Evolutionary conservation across 2,888 invertebrate genomes (phyloP), one percentile per base, ranked within the genome.

Genomic region (Acronicta psi): DNA sequence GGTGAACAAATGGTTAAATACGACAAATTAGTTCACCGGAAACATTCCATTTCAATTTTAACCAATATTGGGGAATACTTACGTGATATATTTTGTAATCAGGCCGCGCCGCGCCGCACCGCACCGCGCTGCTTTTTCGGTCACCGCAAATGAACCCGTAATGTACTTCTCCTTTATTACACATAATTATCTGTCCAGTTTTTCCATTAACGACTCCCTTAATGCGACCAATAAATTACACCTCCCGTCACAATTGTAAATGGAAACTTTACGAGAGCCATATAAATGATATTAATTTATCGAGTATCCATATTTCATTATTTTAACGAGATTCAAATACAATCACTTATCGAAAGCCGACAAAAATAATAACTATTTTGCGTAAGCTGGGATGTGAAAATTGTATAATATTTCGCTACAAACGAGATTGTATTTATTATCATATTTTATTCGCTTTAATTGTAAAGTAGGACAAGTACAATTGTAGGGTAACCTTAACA

Each of bases 151-250:
- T 64, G 56, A 55, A 36, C 41, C 54, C 41, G 47, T 67, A 63
- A 69, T 63, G 62, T 56, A 36, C 61, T 31, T 36, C 46, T 58
- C 59, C 68, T 73, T 68, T 70, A 73, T 76, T 71, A 61, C 65
- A 63, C 61, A 63, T 68, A 59, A 73, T 75, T 77, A 75, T 62
- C 61, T 57, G 66, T 43, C 58, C 61, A 71, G 54, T 64, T 75
- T 73, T 76, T 73, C 76, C 73, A 73, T 76, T 75, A 76, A 66
- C 63, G 60, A 68, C 73, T 68, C 65, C 59, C 60, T 59, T 75
- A 75, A 75, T 73, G 75, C 52, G 54, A 41, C 40, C 57, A 61
- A 73, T 75, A 70, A 71, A 75, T 75, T 73, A 51, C 53, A 61
- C 41, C 57, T 61, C 47, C 59, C 61, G 70, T 73, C 73, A 69